Conservation (phyloP, 2,113 vertebrate genomes). For the Beaufortia kweichowensis region DNA sequence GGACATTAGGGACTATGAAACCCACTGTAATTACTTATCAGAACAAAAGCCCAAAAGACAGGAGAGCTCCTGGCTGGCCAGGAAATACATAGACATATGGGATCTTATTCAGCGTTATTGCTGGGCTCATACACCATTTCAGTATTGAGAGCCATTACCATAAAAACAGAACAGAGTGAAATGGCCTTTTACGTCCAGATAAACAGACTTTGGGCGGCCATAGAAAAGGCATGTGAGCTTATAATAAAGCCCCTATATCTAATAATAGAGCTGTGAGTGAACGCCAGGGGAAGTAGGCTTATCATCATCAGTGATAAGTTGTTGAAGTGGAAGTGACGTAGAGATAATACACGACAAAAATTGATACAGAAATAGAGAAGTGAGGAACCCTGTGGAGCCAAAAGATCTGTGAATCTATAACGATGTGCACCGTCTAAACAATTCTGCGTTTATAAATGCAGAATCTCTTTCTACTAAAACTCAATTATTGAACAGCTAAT, state of each 20-base stretch:
- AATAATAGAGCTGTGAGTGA: slow-evolving; percentile 4
- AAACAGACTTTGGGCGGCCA: slow-evolving; percentile 31
- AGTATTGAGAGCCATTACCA: slow-evolving; percentile 10
- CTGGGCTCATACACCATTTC: slow-evolving; percentile 27
- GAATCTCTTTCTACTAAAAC: background rate
- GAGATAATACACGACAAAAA: background rate
- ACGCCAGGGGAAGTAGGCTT: slow-evolving; percentile 4
- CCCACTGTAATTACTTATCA: slow-evolving; percentile 27
- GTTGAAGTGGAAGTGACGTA: background rate
- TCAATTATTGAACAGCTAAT: background rate
- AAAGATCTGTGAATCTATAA: slow-evolving; percentile 7
- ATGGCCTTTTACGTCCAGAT: slow-evolving; percentile 34
- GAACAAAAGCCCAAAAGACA: slow-evolving; percentile 32
- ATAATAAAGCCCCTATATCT: slow-evolving; percentile 13
- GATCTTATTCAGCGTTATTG: slow-evolving; percentile 46
- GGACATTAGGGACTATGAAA: slow-evolving; percentile 44
- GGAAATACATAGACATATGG: slow-evolving; percentile 46
- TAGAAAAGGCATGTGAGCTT: slow-evolving; percentile 22
- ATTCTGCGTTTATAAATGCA: slow-evolving; percentile 1
- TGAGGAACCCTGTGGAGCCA: background rate
- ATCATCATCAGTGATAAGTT: background rate
- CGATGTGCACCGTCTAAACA: background rate
- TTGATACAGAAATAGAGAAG: background rate
- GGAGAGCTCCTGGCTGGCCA: slow-evolving; percentile 12
- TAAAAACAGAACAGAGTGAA: slow-evolving; percentile 40